A percentile compares a stretch with the other conserved stretches of the same genome.
Conservation (phyloP, 37 sponge, comb jelly and placozoan genomes). For the Aplysina aerophoba region DNA sequence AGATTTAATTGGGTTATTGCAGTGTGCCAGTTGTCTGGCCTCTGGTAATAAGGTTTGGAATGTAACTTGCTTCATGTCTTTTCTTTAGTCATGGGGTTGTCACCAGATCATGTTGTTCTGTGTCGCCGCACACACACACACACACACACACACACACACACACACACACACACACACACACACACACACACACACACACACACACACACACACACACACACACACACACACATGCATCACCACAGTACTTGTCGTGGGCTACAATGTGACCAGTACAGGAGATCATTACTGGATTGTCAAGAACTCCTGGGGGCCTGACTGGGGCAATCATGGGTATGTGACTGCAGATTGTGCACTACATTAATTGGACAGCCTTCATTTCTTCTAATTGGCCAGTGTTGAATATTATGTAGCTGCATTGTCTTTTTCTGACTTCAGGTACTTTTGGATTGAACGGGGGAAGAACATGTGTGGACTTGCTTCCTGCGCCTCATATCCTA, state of each 20-base stretch:
- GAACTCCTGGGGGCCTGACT: slow-evolving; percentile 74
- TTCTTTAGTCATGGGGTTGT: too few relatives aligned
- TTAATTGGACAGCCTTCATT: neutral
- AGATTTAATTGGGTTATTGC: too few relatives aligned
- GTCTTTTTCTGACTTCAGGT: slow-evolving; percentile 35
- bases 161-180: too few relatives aligned
- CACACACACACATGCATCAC: neutral
- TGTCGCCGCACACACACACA: too few relatives aligned
- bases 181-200: neutral
- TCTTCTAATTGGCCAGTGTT: neutral
- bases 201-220: neutral
- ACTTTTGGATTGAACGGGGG: slow-evolving; percentile 78
- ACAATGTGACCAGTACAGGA: slow-evolving; percentile 41
- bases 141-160: too few relatives aligned
- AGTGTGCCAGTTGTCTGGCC: too few relatives aligned
- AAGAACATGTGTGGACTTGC: slow-evolving; percentile 83
- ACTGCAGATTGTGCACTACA: neutral
- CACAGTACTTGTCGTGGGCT: slow-evolving; percentile 74
- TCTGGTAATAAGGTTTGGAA: too few relatives aligned
- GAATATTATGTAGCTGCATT: neutral
- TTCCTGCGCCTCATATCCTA: slow-evolving; percentile 79
- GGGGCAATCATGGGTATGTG: slow-evolving; percentile 68
- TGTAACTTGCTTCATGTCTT: too few relatives aligned
- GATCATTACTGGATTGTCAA: slow-evolving; percentile 80
- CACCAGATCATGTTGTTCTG: too few relatives aligned